These are phyloP conservation scores for Mormyrus hasselquistii DNA, from an alignment of 2,797 vertebrate genomes.

Conservation along the genomic window DNA sequence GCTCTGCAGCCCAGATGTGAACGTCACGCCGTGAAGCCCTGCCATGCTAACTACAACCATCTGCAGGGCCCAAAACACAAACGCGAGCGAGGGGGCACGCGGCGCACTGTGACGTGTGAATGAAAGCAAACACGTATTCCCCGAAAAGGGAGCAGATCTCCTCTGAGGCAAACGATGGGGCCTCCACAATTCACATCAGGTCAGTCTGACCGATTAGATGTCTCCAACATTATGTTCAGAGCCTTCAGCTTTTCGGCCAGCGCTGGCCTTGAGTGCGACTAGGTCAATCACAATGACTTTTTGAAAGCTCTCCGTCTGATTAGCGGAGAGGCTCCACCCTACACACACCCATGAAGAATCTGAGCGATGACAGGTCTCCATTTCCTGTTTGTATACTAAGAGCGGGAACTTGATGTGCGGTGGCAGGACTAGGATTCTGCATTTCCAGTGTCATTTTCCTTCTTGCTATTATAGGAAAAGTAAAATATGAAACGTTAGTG, in stretches of 20 bases:
- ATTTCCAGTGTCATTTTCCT: neutral
- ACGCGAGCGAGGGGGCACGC: constrained; percentile 6
- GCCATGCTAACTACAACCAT: constrained; percentile 30
- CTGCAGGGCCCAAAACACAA: constrained; percentile 22
- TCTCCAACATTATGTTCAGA: neutral
- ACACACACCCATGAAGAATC: neutral
- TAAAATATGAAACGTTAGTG: neutral
- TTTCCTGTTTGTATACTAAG: neutral
- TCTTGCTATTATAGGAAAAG: neutral
- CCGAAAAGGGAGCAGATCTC: neutral
- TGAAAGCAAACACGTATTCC: neutral
- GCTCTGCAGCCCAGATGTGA: constrained; percentile 13
- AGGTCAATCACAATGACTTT: neutral
- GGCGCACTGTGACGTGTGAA: neutral
- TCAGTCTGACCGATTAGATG: neutral
- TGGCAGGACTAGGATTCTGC: neutral
- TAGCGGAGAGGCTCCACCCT: neutral
- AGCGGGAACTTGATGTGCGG: neutral
- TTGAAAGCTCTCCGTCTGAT: neutral
- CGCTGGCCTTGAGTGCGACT: neutral
- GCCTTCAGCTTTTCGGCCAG: neutral
- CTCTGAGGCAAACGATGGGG: neutral
- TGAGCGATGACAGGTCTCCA: neutral
- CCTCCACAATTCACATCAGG: neutral
- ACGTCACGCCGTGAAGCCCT: neutral